Percentiles rank a stretch among this genome's conserved stretches.
These are phyloP conservation scores for Xestobium rufovillosum DNA, from an alignment of 2,888 invertebrate species.

Conservation along the genomic window DNA sequence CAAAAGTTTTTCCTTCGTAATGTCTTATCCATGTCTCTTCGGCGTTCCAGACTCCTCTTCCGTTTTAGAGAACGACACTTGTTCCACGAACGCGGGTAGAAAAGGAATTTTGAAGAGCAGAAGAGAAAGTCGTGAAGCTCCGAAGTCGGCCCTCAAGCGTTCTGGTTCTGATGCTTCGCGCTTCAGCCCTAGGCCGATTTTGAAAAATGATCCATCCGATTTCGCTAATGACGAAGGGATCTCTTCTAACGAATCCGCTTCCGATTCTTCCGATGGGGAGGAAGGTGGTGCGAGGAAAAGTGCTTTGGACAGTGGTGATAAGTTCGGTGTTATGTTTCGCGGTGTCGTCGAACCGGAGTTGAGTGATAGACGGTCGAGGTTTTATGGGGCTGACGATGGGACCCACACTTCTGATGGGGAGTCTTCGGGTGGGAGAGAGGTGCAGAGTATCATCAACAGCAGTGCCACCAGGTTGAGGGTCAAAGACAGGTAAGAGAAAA, in stretches of 20 bases:
- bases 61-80: no score
- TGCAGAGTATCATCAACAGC: constrained; percentile 52
- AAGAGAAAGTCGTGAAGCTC: background rate
- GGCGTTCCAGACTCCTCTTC: no score
- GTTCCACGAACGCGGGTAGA: background rate
- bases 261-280: constrained; percentile 28
- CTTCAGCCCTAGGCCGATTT: constrained; percentile 18
- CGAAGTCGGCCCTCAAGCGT: constrained; percentile 3
- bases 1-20: no score
- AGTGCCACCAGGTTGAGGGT: constrained; percentile 41
- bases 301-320: constrained; percentile 11
- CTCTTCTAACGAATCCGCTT: constrained; percentile 39
- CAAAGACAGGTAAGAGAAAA: constrained; percentile 45
- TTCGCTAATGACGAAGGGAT: constrained; percentile 40
- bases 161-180: background rate
- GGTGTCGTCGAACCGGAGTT: constrained; percentile 4
- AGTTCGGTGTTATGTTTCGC: constrained; percentile 11
- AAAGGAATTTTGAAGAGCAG: constrained; percentile 2
- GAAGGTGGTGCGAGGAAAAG: constrained; percentile 12
- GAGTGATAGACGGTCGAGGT: background rate
- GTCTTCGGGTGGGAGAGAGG: constrained; percentile 58
- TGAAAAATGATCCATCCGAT: constrained; percentile 28
- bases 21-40: no score
- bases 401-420: constrained; percentile 49
- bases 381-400: constrained; percentile 13